Evolutionary conservation across 2,888 invertebrate species (phyloP).

Genomic region (Andrena bicolor): DNA sequence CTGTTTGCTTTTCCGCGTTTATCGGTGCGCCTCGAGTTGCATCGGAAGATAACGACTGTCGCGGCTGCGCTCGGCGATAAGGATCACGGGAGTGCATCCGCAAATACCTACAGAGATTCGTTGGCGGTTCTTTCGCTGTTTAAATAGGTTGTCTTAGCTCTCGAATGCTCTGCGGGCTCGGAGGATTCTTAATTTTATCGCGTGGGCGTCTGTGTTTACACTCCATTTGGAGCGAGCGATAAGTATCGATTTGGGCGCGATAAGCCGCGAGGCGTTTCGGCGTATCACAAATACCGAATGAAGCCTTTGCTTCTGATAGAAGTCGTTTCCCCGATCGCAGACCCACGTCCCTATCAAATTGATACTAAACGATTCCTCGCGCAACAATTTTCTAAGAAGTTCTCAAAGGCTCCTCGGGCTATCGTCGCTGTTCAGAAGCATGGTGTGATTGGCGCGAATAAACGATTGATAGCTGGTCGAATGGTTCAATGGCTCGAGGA

Average conservation of each 20-base stretch:
- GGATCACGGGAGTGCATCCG: constrained; percentile 2
- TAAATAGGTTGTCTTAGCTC: neutral
- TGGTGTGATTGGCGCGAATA: neutral
- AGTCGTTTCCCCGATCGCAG: neutral
- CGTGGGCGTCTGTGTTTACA: neutral
- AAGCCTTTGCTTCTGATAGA: neutral
- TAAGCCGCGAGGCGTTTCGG: neutral
- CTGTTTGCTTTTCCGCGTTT: neutral
- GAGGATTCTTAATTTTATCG: constrained; percentile 19
- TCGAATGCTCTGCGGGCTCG: neutral
- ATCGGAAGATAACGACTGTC: constrained; percentile 25
- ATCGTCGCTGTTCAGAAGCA: neutral
- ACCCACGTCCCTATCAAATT: no score
- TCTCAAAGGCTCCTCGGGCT: neutral
- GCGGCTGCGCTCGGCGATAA: constrained; percentile 43
- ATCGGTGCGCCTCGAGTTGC: constrained; percentile 5
- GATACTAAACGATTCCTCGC: no score
- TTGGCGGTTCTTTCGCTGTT: neutral
- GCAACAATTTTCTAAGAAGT: no score
- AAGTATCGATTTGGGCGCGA: constrained; percentile 1
- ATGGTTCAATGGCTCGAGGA: constrained; percentile 16
- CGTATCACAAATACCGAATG: neutral
- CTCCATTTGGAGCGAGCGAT: neutral
- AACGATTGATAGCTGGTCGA: neutral
- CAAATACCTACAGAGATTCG: constrained; percentile 40